Evolutionary conservation across 2,797 vertebrate genomes (phyloP).

Genomic region (Numenius phaeopus): DNA sequence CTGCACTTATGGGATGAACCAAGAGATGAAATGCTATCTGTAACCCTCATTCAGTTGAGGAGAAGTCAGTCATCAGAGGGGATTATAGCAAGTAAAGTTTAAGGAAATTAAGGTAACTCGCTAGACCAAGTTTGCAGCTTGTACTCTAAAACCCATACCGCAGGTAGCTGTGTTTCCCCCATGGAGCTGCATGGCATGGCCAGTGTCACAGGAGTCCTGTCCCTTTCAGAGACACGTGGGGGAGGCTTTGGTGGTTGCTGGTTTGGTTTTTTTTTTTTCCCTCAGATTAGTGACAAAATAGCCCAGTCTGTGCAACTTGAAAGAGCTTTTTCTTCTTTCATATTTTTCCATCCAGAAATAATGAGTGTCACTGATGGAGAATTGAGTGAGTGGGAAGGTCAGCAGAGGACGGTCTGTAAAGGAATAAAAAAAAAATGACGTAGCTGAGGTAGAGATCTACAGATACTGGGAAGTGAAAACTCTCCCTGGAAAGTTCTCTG

Average conservation of each 20-base stretch:
- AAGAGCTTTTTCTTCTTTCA: slow-evolving; percentile 2
- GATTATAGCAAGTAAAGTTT: neutral
- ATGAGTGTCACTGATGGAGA: neutral
- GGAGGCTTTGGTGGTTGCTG: neutral
- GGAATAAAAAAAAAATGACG: fast-evolving
- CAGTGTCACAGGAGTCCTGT: neutral
- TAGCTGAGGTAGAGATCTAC: neutral
- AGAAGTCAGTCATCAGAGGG: neutral
- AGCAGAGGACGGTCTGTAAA: neutral
- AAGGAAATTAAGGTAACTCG: neutral
- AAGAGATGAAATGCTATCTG: neutral
- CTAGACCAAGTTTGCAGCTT: neutral
- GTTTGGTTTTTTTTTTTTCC: neutral
- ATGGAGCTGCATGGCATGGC: neutral
- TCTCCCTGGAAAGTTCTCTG: neutral
- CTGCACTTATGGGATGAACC: neutral
- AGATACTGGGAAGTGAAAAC: neutral
- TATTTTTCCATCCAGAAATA: neutral
- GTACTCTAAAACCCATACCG: neutral
- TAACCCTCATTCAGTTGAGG: neutral
- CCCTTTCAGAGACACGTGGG: neutral
- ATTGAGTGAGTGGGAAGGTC: neutral
- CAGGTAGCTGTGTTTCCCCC: neutral
- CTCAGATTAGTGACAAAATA: neutral
- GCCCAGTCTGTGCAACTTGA: neutral